Percentiles rank a stretch among this genome's conserved stretches.
Conservation (phyloP, 2,888 invertebrate species). For the Hylaea fasciaria region DNA sequence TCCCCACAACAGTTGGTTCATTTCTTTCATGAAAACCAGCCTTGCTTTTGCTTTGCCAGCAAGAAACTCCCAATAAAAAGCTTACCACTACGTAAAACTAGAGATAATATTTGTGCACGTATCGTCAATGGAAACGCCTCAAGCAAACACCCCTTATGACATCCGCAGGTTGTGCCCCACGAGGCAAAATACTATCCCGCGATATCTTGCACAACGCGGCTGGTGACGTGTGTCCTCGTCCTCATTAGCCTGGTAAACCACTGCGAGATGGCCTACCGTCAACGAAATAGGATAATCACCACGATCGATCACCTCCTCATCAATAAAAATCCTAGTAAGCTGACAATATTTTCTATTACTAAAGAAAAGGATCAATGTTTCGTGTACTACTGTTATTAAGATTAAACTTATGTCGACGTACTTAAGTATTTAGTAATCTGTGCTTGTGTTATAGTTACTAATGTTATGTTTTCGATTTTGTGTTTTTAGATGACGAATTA, state of each 20-base stretch:
- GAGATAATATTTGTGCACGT: too few species aligned
- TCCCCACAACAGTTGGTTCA: too few species aligned
- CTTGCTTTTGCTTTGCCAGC: too few species aligned
- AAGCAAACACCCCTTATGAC: too few species aligned
- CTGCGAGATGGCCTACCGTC: slow-evolving; percentile 62
- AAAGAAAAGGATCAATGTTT: too few species aligned
- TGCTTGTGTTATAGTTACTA: background rate
- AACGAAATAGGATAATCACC: slow-evolving; percentile 57
- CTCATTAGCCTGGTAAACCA: slow-evolving; percentile 59
- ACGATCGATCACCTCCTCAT: slow-evolving; percentile 64
- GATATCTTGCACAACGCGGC: slow-evolving; percentile 55
- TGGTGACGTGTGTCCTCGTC: slow-evolving; percentile 57
- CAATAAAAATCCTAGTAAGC: slow-evolving; percentile 63
- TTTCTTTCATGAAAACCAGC: too few species aligned
- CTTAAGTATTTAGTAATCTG: too few species aligned
- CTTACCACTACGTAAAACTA: too few species aligned
- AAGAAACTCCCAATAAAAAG: too few species aligned
- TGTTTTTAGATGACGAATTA: slow-evolving; percentile 52
- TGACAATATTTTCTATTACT: background rate
- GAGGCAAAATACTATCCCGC: slow-evolving; percentile 55
- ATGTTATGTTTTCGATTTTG: background rate
- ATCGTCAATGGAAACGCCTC: too few species aligned
- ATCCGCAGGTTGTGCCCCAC: slow-evolving; percentile 51
- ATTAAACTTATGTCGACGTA: too few species aligned
- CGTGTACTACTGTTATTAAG: too few species aligned